Conservation (phyloP, 2,113 vertebrate genomes). For the Ictalurus punctatus region DNA sequence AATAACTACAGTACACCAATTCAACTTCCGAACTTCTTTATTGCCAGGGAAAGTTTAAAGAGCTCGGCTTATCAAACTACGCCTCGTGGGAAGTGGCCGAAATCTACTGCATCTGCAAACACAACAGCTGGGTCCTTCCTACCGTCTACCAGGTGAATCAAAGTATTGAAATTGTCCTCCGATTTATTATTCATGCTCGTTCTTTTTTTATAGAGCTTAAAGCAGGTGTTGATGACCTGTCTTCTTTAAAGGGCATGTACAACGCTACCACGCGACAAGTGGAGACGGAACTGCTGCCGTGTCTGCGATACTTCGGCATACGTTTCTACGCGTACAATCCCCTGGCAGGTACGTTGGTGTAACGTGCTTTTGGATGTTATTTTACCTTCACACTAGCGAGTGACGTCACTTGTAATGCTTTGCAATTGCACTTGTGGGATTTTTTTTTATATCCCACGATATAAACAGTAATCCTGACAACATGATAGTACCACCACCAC, state of each 20-base stretch:
- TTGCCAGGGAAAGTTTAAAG: slow-evolving; percentile 88
- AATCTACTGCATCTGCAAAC: slow-evolving; percentile 83
- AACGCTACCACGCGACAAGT: slow-evolving; percentile 92
- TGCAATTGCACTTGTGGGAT: not conserved
- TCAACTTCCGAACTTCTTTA: slow-evolving; percentile 5
- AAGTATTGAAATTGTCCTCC: not conserved
- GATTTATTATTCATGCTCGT: not conserved
- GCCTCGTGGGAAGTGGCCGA: slow-evolving; percentile 91
- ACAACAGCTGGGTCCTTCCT: slow-evolving; percentile 86
- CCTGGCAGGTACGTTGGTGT: slow-evolving; percentile 79
- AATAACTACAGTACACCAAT: not conserved
- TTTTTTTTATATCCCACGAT: not conserved
- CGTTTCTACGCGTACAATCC: slow-evolving; percentile 95
- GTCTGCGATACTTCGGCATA: slow-evolving; percentile 80
- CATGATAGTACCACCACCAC: not conserved
- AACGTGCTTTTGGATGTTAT: not conserved
- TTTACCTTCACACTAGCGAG: not conserved
- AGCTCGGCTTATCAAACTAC: slow-evolving; percentile 92
- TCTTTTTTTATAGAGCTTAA: not conserved
- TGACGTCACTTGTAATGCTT: not conserved
- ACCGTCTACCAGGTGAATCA: slow-evolving; percentile 88
- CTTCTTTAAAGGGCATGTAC: slow-evolving; percentile 87
- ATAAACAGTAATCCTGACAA: not conserved
- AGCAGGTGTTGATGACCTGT: not conserved
- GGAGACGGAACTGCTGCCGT: slow-evolving; percentile 87